Evolutionary conservation across 2,888 invertebrate genomes (phyloP), one percentile per base, ranked within the genome.

Genomic region (Caradrina kadenii): DNA sequence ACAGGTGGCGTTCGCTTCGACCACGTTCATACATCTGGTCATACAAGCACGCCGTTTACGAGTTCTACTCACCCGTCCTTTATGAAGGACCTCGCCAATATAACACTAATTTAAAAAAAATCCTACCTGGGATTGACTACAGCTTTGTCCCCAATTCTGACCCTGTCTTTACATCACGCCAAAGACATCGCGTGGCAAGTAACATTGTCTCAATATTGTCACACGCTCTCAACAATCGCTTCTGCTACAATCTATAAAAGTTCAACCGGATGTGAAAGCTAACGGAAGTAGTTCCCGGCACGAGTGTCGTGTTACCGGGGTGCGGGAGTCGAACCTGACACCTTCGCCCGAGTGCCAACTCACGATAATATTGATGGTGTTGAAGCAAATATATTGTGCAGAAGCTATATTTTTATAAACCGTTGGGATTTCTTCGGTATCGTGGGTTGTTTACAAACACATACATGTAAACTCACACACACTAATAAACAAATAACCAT

Each of bases 311-410:
- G 83, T 84, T 72, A 83, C 73, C 75, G 73, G 39, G 76, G 65
- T 69, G 61, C 76, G 82, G 76, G 82, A 81, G 42, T 73, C 73
- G 73, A 85, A 84, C 80, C 67, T 52, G 82, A 85, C 76, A 84
- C 75, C 58, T 50, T 31, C 35, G 59, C 1, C 15, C 60, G 74
- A 85, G 82, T 83, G 86, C 78, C 78, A 70, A 64, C 54, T 59
- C 64, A 61, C 21, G 48, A 17, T 60, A 22, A 48, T 39, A 17
- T 26, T 77, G 50, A 22, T 72, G 42, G 78, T 72, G 54, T 72
- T 39, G 15, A 17, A 59, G 55, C 17, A 58, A 69, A 55, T 61
- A 39, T 50, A 56, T 19, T 31, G 21, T 71, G 15, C 26, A 52
- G 26, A 13, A 19, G 54, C 48, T 35, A 0, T 4, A n/a, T n/a